Conservation (phyloP, 1,140 invertebrate species). For the Ruditapes philippinarum region DNA sequence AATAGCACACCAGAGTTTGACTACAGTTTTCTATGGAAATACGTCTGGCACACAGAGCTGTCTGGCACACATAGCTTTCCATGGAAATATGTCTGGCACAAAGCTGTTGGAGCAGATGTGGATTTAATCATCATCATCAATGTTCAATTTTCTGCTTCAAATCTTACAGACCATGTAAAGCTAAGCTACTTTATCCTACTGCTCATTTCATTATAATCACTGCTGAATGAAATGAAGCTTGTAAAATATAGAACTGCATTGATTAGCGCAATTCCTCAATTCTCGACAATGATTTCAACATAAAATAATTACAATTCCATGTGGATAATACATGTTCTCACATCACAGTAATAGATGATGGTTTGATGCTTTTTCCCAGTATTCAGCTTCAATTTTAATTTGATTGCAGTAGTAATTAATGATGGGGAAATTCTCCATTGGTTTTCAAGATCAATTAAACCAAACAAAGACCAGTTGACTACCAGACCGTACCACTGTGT, state of each 20-base stretch:
- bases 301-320: constrained; percentile 13
- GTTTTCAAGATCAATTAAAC: too few species aligned
- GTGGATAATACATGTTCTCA: background rate
- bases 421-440: too few species aligned
- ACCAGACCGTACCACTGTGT: too few species aligned
- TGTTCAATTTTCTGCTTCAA: constrained; percentile 36
- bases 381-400: too few species aligned
- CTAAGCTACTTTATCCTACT: background rate
- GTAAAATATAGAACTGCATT: background rate
- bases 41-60: too few species aligned
- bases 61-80: background rate
- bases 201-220: background rate
- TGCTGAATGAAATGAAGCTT: background rate
- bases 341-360: background rate
- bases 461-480: too few species aligned
- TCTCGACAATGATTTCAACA: constrained; percentile 16
- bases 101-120: background rate
- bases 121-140: constrained; percentile 5
- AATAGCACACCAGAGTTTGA: too few species aligned
- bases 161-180: background rate
- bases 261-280: background rate
- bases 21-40: too few species aligned
- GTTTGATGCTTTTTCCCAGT: too few species aligned
- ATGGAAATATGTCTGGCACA: background rate
- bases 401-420: too few species aligned